Conservation (phyloP, 2,113 vertebrate species). For the Equus quagga region DNA sequence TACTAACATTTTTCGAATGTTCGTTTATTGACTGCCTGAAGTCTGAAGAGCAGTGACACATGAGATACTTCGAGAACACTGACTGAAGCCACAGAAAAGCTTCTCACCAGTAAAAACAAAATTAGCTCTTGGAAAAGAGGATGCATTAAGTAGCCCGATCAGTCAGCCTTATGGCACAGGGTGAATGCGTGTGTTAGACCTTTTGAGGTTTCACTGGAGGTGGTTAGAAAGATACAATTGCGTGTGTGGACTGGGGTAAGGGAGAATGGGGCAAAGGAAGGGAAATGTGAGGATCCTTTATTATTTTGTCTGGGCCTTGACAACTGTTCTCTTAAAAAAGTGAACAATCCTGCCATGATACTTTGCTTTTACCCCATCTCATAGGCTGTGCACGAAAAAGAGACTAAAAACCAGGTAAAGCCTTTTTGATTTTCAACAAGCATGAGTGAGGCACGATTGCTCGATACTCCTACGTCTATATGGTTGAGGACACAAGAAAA, state of each 20-base stretch:
- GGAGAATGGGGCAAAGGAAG: not conserved
- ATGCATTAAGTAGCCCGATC: not conserved
- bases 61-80: not conserved
- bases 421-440: not conserved
- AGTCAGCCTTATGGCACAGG: not conserved
- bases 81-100: not conserved
- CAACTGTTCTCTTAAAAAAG: not conserved
- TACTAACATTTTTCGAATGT: not conserved
- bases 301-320: not conserved
- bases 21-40: not conserved
- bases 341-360: not conserved
- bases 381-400: not conserved
- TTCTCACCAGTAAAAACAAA: slow-evolving; percentile 13
- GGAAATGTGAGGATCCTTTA: not conserved
- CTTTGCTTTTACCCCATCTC: not conserved
- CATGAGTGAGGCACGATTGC: not conserved
- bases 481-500: not conserved
- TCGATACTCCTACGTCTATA: not conserved
- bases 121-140: not conserved
- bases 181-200: not conserved
- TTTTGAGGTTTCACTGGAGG: not conserved
- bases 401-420: slow-evolving; percentile 2
- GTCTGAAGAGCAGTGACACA: not conserved
- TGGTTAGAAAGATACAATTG: not conserved
- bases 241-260: not conserved